These are phyloP conservation scores for Pentalonia nigronervosa DNA, from an alignment of 1,140 invertebrate species.

Conservation along the genomic window DNA sequence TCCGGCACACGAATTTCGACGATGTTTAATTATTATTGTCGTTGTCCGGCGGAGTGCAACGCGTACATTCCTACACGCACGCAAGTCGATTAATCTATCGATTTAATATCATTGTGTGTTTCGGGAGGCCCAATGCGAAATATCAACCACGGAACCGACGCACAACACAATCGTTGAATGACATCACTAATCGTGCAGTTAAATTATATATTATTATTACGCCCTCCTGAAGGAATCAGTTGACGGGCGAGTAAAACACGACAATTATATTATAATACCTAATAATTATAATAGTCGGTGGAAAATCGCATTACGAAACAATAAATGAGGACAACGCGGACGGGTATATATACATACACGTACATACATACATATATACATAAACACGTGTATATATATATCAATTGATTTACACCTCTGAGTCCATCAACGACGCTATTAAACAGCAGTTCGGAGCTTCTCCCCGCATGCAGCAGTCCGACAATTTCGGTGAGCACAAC, in stretches of 20 bases:
- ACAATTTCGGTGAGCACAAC: neutral
- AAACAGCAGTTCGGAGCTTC: neutral
- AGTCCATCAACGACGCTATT: neutral
- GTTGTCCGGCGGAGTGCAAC: neutral
- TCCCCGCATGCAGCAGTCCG: neutral
- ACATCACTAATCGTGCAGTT: neutral
- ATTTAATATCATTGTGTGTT: neutral
- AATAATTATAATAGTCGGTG: neutral
- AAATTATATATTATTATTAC: neutral
- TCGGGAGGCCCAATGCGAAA: neutral
- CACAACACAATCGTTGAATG: neutral
- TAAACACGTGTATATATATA: neutral
- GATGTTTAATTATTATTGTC: neutral
- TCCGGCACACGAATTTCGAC: neutral
- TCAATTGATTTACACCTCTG: constrained; percentile 11
- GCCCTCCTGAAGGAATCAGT: neutral
- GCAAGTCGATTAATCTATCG: neutral
- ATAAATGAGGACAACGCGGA: neutral
- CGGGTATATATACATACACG: too few relatives aligned
- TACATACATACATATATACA: neutral
- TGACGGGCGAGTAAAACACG: neutral
- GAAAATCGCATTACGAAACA: neutral
- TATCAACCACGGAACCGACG: neutral
- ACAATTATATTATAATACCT: neutral
- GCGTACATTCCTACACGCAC: neutral